Conservation (phyloP, 1,140 invertebrate species). For the Oscheius sp. region DNA sequence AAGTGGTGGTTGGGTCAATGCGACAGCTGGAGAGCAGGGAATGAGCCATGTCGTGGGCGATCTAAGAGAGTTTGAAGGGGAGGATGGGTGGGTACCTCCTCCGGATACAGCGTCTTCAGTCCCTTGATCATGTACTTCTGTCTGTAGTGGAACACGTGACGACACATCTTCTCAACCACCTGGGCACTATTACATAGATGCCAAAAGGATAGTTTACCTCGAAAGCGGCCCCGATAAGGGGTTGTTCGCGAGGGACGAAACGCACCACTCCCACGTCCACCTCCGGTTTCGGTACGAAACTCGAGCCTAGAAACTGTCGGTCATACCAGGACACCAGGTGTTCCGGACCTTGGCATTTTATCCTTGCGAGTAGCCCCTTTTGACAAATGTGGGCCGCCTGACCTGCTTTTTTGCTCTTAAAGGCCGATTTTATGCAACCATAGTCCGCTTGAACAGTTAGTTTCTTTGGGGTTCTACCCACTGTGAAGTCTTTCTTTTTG, state of each 20-base stretch:
- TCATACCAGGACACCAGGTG: background rate
- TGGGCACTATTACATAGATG: slow-evolving; percentile 65
- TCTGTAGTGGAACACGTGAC: slow-evolving; percentile 80
- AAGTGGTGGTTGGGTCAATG: slow-evolving; percentile 70
- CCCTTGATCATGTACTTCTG: slow-evolving; percentile 78
- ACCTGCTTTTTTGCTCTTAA: no score
- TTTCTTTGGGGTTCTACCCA: no score
- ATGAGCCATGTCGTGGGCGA: slow-evolving; percentile 68
- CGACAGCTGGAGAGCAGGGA: slow-evolving; percentile 74
- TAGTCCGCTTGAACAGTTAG: no score
- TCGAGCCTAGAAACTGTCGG: slow-evolving; percentile 65
- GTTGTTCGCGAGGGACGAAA: slow-evolving; percentile 75
- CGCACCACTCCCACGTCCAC: slow-evolving; percentile 93
- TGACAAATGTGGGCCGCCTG: no score
- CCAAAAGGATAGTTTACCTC: slow-evolving; percentile 29
- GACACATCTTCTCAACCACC: slow-evolving; percentile 82
- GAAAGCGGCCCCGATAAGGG: slow-evolving; percentile 67
- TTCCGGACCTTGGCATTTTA: no score
- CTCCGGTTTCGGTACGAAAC: slow-evolving; percentile 88
- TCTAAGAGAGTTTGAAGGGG: background rate
- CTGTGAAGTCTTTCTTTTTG: no score
- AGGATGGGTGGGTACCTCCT: slow-evolving; percentile 61
- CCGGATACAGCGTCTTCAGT: slow-evolving; percentile 71
- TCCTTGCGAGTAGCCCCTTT: no score
- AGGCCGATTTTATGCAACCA: no score